Conservation (phyloP, 2,888 invertebrate genomes). For the Kryphioiulus occultus region DNA sequence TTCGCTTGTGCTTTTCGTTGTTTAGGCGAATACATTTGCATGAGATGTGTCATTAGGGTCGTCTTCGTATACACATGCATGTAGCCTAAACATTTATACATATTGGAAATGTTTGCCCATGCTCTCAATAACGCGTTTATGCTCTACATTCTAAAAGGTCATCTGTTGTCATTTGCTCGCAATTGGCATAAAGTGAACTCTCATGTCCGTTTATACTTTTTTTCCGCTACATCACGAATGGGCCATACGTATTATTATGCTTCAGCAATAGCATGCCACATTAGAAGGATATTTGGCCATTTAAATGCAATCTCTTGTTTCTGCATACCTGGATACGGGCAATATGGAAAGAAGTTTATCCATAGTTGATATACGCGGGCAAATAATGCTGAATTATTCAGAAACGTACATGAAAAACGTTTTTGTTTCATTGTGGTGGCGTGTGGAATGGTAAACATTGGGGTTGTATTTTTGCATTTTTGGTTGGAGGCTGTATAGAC, state of each 20-base stretch:
- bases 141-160: not conserved
- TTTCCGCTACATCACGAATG: not conserved
- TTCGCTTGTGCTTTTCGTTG: not conserved
- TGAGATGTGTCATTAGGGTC: not conserved
- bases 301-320: slow-evolving; percentile 23
- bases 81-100: too few species aligned
- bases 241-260: not conserved
- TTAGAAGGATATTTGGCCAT: slow-evolving; percentile 7
- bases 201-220: not conserved
- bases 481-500: slow-evolving; percentile 29
- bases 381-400: slow-evolving; percentile 45
- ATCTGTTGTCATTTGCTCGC: not conserved
- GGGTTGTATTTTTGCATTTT: slow-evolving; percentile 36
- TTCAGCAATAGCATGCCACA: not conserved
- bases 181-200: slow-evolving; percentile 8
- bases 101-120: not conserved
- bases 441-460: slow-evolving; percentile 41
- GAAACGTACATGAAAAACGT: slow-evolving; percentile 44
- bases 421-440: slow-evolving; percentile 41
- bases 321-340: not conserved
- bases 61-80: not conserved
- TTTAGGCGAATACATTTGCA: not conserved
- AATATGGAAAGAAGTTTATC: slow-evolving; percentile 23
- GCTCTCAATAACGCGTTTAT: not conserved
- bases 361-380: not conserved